phyloP scores from a whole-genome alignment of 1,140 invertebrate genomes.

The Latrodectus geometricus region DNA sequence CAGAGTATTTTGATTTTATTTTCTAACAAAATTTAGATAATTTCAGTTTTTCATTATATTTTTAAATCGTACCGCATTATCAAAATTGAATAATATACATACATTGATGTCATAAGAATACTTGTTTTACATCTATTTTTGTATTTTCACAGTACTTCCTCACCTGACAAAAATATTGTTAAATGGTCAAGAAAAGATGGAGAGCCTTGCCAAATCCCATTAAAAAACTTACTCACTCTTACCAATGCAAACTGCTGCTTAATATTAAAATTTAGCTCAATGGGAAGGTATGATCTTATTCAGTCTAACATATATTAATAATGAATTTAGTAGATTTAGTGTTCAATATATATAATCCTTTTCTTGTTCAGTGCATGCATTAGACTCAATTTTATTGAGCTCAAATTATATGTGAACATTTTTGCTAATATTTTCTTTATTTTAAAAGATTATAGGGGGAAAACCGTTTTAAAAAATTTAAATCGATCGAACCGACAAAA shows the following conservation, averaged over 20 bases:
- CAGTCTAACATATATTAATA: background rate
- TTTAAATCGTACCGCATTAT: background rate
- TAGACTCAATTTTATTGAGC: too few species aligned
- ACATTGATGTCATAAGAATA: too few species aligned
- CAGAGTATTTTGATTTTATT: background rate
- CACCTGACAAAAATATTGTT: background rate
- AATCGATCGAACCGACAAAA: too few species aligned
- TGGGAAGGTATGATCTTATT: conserved; percentile 4
- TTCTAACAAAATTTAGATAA: background rate
- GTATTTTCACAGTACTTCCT: background rate
- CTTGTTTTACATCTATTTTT: background rate
- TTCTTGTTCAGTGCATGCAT: background rate
- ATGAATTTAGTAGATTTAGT: background rate
- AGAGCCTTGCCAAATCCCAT: conserved; percentile 26
- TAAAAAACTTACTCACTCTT: background rate
- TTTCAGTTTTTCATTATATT: background rate
- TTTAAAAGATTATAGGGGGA: too few species aligned
- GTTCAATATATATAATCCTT: background rate
- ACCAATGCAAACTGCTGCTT: background rate
- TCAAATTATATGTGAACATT: too few species aligned
- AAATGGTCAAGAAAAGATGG: conserved; percentile 28
- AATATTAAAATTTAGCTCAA: conserved; percentile 26
- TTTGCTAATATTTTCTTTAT: too few species aligned
- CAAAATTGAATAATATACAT: too few species aligned
- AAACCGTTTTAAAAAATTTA: too few species aligned